Base-by-base conservation (phyloP, 2,888 invertebrate species). In the Drosophila aldrichi region DNA sequence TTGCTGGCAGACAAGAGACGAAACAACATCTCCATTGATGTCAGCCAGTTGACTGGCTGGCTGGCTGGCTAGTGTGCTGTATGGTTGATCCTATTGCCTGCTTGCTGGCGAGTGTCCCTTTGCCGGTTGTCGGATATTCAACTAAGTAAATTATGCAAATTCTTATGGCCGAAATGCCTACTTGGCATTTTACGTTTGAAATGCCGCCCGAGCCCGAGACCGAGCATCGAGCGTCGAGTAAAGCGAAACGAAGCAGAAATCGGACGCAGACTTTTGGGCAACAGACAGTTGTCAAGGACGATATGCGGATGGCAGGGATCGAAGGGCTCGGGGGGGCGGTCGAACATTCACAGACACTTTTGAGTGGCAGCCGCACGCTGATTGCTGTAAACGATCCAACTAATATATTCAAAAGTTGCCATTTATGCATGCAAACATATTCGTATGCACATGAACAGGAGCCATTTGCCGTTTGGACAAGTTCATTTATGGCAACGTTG, bases 101-200 rank as follows among this genome's bases (percentile, higher is more conserved):
- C 52, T 48, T 22, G 48, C 48, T 25, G 29, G 54, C 51, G 77
- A 76, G 59, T 67, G 72, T 77, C 78, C 80, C 82, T 70, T 78
- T 81, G 78, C 70, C 75, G 82, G 61, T 66, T 76, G 80, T 82
- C 80, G 77, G 80, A 63, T 72, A 76, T 70, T 79, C 78, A 76
- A 69, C 74, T 82, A 71, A 78, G 87, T 85, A 84, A 87, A 87
- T 85, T 85, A 85, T 85, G 84, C 77, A 84, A 87, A 87, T 87
- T 79, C 74, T 65, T 72, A 73, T 76, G 72, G 56, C 73, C 74
- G 64, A 84, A 84, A 74, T 77, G 84, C 82, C 84, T 81, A 84
- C 79, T 87, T 84, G 84, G 84, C 87, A 82, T 77, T 84, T 77
- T 81, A 76, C 74, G 79, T 81, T 79, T 72, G 74, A 72, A 81